These are phyloP conservation scores for Ooceraea biroi DNA, from an alignment of 1,140 invertebrate species.

Conservation along the genomic window DNA sequence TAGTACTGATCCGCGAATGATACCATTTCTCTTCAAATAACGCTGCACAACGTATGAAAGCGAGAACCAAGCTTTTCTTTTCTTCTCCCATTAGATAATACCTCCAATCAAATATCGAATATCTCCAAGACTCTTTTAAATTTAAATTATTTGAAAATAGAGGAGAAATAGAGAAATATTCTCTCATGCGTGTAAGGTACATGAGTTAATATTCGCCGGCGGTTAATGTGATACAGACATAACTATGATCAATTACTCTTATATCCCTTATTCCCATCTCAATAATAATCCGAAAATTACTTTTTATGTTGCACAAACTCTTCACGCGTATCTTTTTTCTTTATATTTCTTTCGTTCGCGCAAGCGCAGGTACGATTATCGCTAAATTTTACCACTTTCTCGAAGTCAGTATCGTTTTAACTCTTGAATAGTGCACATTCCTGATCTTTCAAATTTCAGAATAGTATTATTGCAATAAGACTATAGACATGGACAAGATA, in stretches of 20 bases:
- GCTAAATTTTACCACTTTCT: not conserved
- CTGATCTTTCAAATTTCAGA: not conserved
- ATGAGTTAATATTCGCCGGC: not conserved
- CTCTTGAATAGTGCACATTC: not conserved
- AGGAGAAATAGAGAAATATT: not conserved
- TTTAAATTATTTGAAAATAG: not conserved
- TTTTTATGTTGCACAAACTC: not conserved
- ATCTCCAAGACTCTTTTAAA: not conserved
- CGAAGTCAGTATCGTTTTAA: slow-evolving; percentile 2
- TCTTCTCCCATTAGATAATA: not conserved
- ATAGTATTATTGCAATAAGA: not conserved
- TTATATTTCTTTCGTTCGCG: not conserved
- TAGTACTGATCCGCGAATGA: slow-evolving; percentile 20
- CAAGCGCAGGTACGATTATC: not conserved
- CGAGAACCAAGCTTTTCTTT: not conserved
- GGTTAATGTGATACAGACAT: not conserved
- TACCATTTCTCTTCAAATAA: slow-evolving; percentile 29
- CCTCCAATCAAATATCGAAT: not conserved
- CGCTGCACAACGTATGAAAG: slow-evolving; percentile 8
- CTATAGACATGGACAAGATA: too few relatives aligned
- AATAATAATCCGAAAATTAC: slow-evolving; percentile 2
- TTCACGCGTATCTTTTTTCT: not conserved
- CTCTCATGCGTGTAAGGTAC: not conserved
- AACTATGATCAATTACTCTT: not conserved
- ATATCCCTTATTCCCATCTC: not conserved